Evolutionary conservation across 1,140 invertebrate genomes (phyloP).

Genomic region (Diachasma alloeum): DNA sequence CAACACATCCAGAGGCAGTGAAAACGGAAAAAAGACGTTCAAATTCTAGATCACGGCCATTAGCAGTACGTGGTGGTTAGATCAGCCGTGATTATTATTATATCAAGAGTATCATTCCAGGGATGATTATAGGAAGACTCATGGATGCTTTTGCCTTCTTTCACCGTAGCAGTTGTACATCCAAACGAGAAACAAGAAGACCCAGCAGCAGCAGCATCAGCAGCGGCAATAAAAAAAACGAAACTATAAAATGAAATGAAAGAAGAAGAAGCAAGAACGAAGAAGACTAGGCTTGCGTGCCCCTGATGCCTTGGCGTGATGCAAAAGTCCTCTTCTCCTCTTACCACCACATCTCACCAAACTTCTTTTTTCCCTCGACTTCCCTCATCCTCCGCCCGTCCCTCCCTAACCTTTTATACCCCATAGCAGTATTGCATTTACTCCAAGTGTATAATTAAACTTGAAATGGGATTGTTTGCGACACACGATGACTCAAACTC

Average conservation of each 20-base stretch:
- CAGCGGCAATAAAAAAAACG: background rate
- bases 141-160: background rate
- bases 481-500: conserved; percentile 21
- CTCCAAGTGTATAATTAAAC: conserved; percentile 43
- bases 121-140: conserved; percentile 17
- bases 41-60: conserved; percentile 12
- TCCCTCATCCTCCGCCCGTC: conserved; percentile 7
- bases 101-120: conserved; percentile 15
- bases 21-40: background rate
- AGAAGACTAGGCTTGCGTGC: conserved; percentile 40
- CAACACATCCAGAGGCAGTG: background rate
- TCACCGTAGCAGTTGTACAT: background rate
- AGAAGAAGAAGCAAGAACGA: conserved; percentile 16
- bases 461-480: conserved; percentile 46
- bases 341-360: background rate
- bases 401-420: conserved; percentile 12
- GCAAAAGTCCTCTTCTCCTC: conserved; percentile 33
- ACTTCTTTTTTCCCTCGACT: background rate
- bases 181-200: background rate
- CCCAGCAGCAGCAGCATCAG: background rate
- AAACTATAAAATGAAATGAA: background rate
- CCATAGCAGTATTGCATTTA: conserved; percentile 35
- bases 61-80: conserved; percentile 12
- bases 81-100: conserved; percentile 19
- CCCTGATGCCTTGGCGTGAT: conserved; percentile 40